Percentiles rank a stretch among this genome's conserved stretches.
Conservation (phyloP, 2,888 invertebrate genomes). For the Parnassius apollo region DNA sequence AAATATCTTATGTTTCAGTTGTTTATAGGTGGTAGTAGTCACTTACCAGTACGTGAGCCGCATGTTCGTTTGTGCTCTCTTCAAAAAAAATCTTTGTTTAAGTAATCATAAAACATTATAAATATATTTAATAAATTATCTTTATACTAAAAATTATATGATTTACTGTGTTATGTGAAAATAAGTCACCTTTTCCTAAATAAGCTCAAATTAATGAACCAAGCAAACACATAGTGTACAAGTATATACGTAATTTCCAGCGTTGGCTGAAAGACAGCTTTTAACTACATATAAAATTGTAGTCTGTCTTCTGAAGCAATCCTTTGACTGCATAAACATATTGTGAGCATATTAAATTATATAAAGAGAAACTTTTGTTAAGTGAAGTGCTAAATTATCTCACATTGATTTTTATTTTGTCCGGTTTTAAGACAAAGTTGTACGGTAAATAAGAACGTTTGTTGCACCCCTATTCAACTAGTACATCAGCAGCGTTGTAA, state of each 20-base stretch:
- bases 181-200: neutral
- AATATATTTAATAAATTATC: no score
- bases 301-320: neutral
- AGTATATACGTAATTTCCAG: conserved; percentile 5
- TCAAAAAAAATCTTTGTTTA: no score
- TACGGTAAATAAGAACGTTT: conserved; percentile 6
- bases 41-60: no score
- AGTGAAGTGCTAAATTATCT: neutral
- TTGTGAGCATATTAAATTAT: neutral
- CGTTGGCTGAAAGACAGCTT: conserved; percentile 7
- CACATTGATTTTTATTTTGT: neutral
- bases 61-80: no score
- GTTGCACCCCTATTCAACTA: conserved; percentile 6
- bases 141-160: no score
- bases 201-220: conserved; percentile 9
- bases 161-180: no score
- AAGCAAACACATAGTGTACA: neutral
- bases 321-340: conserved; percentile 3
- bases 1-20: no score
- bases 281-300: neutral
- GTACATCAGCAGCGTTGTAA: conserved; percentile 11
- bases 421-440: neutral
- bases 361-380: neutral
- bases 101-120: no score
- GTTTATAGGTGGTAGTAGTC: no score